phyloP scores from a whole-genome alignment of 2,113 vertebrate species.

The Stictonetta naevosa region DNA sequence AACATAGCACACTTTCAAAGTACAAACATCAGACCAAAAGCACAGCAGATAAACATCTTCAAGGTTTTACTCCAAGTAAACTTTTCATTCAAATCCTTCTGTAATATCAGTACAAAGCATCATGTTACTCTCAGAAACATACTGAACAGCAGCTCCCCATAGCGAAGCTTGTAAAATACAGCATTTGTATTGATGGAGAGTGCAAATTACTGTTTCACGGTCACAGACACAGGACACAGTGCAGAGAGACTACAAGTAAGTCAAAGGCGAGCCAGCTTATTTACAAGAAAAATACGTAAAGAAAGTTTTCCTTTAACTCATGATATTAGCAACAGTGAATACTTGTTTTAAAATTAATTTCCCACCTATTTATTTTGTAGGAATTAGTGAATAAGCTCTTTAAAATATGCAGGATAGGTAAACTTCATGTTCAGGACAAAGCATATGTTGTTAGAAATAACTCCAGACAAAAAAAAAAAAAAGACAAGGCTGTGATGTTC shows the following conservation, averaged over 20 bases:
- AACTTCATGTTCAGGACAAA: not conserved
- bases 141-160: not conserved
- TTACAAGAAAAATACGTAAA: not conserved
- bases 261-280: not conserved
- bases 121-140: not conserved
- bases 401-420: not conserved
- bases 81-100: not conserved
- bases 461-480: not conserved
- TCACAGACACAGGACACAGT: not conserved
- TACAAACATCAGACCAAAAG: not conserved
- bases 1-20: fast-evolving
- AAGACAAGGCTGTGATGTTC: not conserved
- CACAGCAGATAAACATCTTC: not conserved
- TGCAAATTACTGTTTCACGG: not conserved
- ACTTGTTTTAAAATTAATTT: not conserved
- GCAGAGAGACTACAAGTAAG: not conserved
- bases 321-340: not conserved
- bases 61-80: not conserved
- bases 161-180: not conserved
- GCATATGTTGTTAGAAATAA: not conserved
- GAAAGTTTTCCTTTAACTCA: not conserved
- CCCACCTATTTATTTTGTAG: not conserved
- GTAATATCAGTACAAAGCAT: not conserved
- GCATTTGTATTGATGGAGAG: not conserved
- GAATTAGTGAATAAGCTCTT: not conserved